Conservation (phyloP, 2,888 invertebrate species). For the Neocrepidodera transversa region DNA sequence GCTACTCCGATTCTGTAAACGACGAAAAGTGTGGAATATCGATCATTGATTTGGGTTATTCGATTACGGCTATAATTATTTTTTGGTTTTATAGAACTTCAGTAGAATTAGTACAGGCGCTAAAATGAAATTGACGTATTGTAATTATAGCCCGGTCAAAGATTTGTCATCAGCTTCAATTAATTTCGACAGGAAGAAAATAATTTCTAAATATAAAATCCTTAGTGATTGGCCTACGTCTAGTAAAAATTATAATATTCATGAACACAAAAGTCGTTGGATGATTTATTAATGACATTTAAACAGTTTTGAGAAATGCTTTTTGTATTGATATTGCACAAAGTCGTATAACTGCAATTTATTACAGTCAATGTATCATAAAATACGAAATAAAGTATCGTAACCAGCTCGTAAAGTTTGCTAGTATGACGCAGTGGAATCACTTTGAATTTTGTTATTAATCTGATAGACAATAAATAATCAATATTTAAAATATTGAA, state of each 20-base stretch:
- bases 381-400: constrained; percentile 26
- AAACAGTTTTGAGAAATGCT: constrained; percentile 28
- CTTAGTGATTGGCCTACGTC: neutral
- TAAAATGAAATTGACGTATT: neutral
- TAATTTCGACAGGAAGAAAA: neutral
- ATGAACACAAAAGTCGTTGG: constrained; percentile 20
- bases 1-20: neutral
- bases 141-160: neutral
- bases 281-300: constrained; percentile 29
- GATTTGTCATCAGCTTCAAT: neutral
- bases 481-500: no score
- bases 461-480: no score
- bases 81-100: neutral
- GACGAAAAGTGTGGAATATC: neutral
- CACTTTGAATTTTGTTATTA: constrained; percentile 9
- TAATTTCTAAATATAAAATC: neutral
- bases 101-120: neutral
- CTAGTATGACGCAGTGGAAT: constrained; percentile 14
- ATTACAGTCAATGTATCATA: constrained; percentile 12
- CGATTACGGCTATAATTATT: neutral
- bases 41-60: constrained; percentile 10
- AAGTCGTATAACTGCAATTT: constrained; percentile 26
- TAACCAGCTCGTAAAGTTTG: constrained; percentile 29
- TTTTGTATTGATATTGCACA: constrained; percentile 9
- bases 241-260: constrained; percentile 13